phyloP scores from a whole-genome alignment of 2,888 invertebrate species.

The Conomelus anceps region DNA sequence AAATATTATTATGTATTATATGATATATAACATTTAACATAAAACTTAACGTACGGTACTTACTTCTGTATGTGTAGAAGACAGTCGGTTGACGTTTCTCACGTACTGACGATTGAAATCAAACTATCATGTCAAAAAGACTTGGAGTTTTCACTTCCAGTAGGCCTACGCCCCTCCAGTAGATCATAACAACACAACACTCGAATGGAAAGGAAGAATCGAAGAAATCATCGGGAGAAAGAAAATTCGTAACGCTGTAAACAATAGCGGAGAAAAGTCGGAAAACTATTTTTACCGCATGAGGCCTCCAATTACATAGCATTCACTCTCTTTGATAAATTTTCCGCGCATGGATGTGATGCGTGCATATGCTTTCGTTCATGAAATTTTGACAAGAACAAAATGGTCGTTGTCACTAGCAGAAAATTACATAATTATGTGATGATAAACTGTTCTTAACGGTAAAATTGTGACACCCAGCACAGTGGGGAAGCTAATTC shows the following conservation, averaged over 20 bases:
- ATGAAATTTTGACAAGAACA: neutral
- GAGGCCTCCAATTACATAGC: no score
- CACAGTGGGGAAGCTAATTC: neutral
- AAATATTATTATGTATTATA: neutral
- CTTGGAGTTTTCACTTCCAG: neutral
- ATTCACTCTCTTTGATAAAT: neutral
- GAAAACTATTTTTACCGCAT: neutral
- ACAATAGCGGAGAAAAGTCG: neutral
- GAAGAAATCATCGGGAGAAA: neutral
- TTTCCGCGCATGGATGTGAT: neutral
- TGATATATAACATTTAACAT: neutral
- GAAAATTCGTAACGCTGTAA: neutral
- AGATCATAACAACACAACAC: neutral
- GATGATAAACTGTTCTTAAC: neutral
- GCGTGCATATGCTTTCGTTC: neutral
- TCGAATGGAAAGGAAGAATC: neutral
- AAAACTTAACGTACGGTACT: neutral
- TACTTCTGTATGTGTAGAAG: neutral
- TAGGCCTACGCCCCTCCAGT: neutral
- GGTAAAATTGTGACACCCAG: neutral
- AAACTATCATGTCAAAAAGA: neutral
- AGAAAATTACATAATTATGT: neutral
- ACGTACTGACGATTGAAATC: neutral
- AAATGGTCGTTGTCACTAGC: neutral
- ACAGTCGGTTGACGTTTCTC: neutral